phyloP scores from a whole-genome alignment of 2,113 vertebrate species.

The Crotalus helleri region DNA sequence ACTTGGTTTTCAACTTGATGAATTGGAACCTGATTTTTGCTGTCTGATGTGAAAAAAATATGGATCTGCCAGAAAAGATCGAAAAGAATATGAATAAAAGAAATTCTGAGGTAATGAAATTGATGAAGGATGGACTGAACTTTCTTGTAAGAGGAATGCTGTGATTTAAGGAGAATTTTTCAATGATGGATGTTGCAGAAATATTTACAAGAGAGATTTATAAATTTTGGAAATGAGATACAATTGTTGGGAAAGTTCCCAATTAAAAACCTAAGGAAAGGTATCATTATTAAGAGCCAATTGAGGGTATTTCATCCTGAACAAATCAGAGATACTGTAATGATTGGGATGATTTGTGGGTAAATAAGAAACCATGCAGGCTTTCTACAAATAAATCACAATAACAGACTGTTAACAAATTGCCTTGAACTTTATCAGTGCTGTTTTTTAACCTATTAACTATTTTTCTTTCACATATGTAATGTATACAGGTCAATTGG shows the following conservation, averaged over 20 bases:
- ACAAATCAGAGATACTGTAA: background rate
- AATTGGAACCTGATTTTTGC: background rate
- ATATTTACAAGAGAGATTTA: background rate
- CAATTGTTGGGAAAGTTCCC: background rate
- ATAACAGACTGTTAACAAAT: background rate
- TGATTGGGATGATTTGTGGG: background rate
- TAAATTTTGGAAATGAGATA: background rate
- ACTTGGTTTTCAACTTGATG: background rate
- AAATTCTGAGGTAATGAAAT: background rate
- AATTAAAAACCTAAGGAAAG: background rate
- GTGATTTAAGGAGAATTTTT: background rate
- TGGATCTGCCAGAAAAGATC: background rate
- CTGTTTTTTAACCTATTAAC: background rate
- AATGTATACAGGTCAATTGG: background rate
- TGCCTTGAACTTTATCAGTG: background rate
- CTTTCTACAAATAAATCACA: background rate
- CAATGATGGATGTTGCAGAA: background rate
- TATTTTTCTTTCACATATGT: background rate
- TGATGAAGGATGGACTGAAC: background rate
- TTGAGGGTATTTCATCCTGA: background rate
- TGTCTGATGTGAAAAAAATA: background rate
- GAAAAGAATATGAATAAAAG: background rate
- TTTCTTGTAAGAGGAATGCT: background rate
- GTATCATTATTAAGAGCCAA: too few relatives aligned
- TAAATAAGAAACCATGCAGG: background rate